These are phyloP conservation scores for Gryon sp. DNA, from an alignment of 1,140 invertebrate genomes.

Conservation along the genomic window DNA sequence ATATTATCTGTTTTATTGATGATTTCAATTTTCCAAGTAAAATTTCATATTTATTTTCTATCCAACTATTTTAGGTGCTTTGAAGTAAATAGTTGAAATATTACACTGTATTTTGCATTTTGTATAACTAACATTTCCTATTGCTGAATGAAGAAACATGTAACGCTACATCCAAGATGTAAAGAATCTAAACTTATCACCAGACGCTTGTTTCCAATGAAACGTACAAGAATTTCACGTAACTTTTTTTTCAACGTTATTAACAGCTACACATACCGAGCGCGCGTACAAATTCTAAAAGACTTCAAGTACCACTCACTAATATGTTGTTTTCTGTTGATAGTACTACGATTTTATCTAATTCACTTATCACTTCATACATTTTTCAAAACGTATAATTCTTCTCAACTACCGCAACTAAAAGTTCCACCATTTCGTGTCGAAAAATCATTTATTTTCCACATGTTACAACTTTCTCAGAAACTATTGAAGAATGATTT, in stretches of 20 bases:
- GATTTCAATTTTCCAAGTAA: background rate
- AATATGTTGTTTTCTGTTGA: constrained; percentile 36
- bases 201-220: constrained; percentile 32
- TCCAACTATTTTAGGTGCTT: constrained; percentile 10
- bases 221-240: constrained; percentile 41
- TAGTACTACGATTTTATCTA: constrained; percentile 36
- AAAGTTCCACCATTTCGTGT: background rate
- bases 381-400: constrained; percentile 8
- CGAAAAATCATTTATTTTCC: constrained; percentile 13
- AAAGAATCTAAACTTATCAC: constrained; percentile 52
- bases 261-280: constrained; percentile 28
- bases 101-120: constrained; percentile 23
- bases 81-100: constrained; percentile 33
- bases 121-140: constrained; percentile 5
- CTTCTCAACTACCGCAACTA: constrained; percentile 10
- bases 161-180: constrained; percentile 26
- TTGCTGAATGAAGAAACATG: constrained; percentile 16
- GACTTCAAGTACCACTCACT: constrained; percentile 21
- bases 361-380: constrained; percentile 37
- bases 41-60: background rate
- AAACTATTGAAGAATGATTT: background rate
- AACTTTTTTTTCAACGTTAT: constrained; percentile 44
- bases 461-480: constrained; percentile 7
- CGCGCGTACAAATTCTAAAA: constrained; percentile 36
- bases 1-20: too few species aligned